Conservation (phyloP, 1,140 invertebrate species). For the Alviniconcha marisindica region DNA sequence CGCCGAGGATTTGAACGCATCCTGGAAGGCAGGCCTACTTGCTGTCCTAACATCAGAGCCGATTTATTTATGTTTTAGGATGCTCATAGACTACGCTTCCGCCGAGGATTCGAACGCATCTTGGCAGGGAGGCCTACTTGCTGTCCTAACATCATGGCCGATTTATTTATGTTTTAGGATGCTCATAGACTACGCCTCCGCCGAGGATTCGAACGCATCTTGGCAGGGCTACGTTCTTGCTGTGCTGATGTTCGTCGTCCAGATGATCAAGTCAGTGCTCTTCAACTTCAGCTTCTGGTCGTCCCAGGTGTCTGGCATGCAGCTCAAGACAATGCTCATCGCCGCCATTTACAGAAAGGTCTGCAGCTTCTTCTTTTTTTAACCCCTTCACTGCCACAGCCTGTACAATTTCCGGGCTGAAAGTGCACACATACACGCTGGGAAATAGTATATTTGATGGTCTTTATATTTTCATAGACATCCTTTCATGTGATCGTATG, state of each 20-base stretch:
- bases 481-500: too few relatives aligned
- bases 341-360: constrained; percentile 95
- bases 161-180: constrained; percentile 15
- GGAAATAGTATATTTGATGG: too few relatives aligned
- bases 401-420: too few relatives aligned
- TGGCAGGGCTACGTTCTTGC: constrained; percentile 94
- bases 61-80: too few relatives aligned
- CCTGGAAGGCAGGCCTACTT: constrained; percentile 91
- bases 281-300: constrained; percentile 77
- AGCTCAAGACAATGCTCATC: constrained; percentile 93
- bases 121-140: constrained; percentile 92
- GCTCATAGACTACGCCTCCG: constrained; percentile 39
- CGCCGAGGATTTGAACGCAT: constrained; percentile 1
- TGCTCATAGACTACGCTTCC: constrained; percentile 39
- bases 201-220: constrained; percentile 3
- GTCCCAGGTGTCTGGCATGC: constrained; percentile 85
- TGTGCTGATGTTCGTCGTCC: constrained; percentile 84
- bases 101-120: constrained; percentile 9
- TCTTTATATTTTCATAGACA: too few relatives aligned
- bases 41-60: constrained; percentile 81
- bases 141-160: too few relatives aligned
- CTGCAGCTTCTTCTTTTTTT: too few relatives aligned
- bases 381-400: too few relatives aligned
- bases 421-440: too few relatives aligned
- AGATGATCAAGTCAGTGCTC: constrained; percentile 89